Evolutionary conservation across 2,797 vertebrate species (phyloP).

Genomic region (Gambelia wislizenii): DNA sequence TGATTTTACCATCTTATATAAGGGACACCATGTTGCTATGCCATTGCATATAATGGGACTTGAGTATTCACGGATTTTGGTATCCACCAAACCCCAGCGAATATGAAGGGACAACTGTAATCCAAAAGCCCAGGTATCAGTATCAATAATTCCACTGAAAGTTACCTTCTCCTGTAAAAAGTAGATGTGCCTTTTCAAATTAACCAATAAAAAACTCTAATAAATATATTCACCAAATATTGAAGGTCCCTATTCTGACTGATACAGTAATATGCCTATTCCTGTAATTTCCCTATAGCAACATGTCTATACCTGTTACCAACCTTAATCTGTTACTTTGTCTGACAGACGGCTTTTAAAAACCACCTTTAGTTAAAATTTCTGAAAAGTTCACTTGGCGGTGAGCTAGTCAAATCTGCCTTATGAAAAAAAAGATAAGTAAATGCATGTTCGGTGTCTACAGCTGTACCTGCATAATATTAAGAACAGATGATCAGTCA

Average conservation of each 20-base stretch:
- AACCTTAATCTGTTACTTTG: neutral
- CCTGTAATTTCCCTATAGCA: too few species aligned
- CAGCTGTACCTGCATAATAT: slow-evolving; percentile 23
- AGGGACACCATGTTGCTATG: too few species aligned
- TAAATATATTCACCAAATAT: neutral
- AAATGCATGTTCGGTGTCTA: neutral
- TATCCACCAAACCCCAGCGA: too few species aligned
- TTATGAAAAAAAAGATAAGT: neutral
- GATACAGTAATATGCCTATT: neutral
- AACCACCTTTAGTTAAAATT: neutral
- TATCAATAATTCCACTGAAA: neutral
- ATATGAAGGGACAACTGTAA: too few species aligned
- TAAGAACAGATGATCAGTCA: slow-evolving; percentile 17
- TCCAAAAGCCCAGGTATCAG: neutral
- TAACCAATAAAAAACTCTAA: neutral
- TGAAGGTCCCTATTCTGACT: neutral
- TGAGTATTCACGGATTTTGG: too few species aligned
- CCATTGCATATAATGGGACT: too few species aligned
- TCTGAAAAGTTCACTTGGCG: neutral
- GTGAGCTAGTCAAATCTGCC: too few species aligned
- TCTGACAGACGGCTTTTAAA: neutral
- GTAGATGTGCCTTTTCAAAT: neutral
- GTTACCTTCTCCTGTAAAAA: neutral
- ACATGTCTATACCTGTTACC: neutral
- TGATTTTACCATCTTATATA: too few species aligned